Evolutionary conservation across 1,140 invertebrate species (phyloP).

Genomic region (Ladona fulva): DNA sequence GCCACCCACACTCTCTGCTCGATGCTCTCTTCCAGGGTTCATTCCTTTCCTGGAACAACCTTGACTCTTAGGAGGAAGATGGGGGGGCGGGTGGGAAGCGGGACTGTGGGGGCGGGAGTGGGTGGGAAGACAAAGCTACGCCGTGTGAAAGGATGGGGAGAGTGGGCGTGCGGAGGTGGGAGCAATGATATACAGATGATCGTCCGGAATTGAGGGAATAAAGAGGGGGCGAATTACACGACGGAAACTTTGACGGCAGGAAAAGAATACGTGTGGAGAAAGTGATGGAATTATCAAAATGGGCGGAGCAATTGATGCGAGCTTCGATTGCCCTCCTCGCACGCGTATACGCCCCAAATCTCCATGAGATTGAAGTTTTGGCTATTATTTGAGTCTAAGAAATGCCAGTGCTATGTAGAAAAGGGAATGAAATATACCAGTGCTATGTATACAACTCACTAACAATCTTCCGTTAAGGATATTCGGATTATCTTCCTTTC

Average conservation of each 20-base stretch:
- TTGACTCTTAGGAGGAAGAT: neutral
- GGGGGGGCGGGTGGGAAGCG: neutral
- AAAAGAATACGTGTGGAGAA: neutral
- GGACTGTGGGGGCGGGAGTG: neutral
- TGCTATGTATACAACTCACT: too few relatives aligned
- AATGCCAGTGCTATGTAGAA: too few relatives aligned
- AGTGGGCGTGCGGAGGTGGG: neutral
- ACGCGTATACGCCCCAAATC: too few relatives aligned
- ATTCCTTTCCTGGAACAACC: constrained; percentile 1
- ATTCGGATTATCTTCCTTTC: too few relatives aligned
- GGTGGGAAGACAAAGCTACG: neutral
- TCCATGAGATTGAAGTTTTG: too few relatives aligned
- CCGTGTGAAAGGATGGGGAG: neutral
- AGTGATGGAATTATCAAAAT: neutral
- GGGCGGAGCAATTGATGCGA: too few relatives aligned
- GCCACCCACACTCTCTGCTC: neutral
- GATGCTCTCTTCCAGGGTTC: neutral
- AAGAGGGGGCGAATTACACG: neutral
- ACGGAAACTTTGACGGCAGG: neutral
- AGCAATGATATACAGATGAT: neutral
- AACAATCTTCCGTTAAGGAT: too few relatives aligned
- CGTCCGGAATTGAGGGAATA: neutral
- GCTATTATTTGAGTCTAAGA: too few relatives aligned
- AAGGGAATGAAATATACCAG: too few relatives aligned
- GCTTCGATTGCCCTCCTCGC: too few relatives aligned